These are phyloP conservation scores for Pangasius djambal DNA, from an alignment of 2,797 vertebrate species.

Conservation along the genomic window DNA sequence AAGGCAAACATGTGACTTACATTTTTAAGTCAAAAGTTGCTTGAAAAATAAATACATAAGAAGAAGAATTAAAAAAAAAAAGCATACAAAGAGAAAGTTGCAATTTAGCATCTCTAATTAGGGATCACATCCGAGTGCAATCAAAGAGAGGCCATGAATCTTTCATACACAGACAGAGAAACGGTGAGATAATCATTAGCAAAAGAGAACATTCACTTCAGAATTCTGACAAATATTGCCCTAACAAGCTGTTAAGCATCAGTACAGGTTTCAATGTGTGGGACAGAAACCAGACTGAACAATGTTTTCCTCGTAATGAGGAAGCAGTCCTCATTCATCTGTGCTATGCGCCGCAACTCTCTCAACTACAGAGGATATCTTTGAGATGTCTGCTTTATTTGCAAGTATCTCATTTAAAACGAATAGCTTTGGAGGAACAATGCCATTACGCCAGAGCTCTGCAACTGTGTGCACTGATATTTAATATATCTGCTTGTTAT, in stretches of 20 bases:
- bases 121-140: too few relatives aligned
- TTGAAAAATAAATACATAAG: background rate
- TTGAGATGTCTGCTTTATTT: background rate
- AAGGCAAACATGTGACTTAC: background rate
- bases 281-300: background rate
- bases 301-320: background rate
- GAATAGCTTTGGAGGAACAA: background rate
- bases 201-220: background rate
- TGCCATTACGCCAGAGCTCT: background rate
- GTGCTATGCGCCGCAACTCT: background rate
- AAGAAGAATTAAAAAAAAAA: background rate
- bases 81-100: background rate
- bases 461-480: background rate
- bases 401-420: background rate
- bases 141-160: background rate
- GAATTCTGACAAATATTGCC: background rate
- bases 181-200: background rate
- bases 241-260: conserved; percentile 5
- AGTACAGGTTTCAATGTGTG: background rate
- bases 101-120: background rate
- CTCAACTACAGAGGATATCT: background rate
- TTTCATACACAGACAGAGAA: background rate
- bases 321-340: background rate
- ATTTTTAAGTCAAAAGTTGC: background rate
- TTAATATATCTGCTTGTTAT: background rate